These are phyloP conservation scores for Lithophane socia DNA, from an alignment of 2,888 invertebrate species.

Conservation along the genomic window DNA sequence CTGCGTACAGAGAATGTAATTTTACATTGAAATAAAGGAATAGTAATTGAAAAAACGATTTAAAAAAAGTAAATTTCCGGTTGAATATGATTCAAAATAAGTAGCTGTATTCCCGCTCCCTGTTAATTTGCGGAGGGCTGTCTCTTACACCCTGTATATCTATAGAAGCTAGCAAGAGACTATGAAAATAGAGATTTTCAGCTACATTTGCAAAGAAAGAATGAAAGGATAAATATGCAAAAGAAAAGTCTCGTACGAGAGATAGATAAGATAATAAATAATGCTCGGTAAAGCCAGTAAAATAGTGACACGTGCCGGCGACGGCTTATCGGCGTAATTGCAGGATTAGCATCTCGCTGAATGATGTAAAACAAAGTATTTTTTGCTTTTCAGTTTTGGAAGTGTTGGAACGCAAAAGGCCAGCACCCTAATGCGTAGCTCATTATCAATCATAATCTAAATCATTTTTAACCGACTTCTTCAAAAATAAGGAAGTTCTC, in stretches of 20 bases:
- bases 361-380: slow-evolving; percentile 21
- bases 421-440: neutral
- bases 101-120: too few species aligned
- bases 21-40: too few species aligned
- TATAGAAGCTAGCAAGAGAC: too few species aligned
- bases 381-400: neutral
- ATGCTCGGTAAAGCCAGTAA: slow-evolving; percentile 1
- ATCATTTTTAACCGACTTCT: too few species aligned
- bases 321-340: slow-evolving; percentile 30
- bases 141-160: too few species aligned
- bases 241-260: slow-evolving; percentile 26
- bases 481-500: too few species aligned
- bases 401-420: slow-evolving; percentile 9
- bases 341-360: slow-evolving; percentile 31
- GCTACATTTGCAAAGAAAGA: neutral
- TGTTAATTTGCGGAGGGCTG: too few species aligned
- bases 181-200: neutral
- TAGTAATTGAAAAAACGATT: too few species aligned
- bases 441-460: neutral
- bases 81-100: too few species aligned
- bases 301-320: neutral
- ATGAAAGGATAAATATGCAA: neutral
- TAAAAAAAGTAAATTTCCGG: too few species aligned
- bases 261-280: slow-evolving; percentile 25
- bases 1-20: too few species aligned